Conservation (phyloP, 2,888 invertebrate species). For the Apamea anceps region DNA sequence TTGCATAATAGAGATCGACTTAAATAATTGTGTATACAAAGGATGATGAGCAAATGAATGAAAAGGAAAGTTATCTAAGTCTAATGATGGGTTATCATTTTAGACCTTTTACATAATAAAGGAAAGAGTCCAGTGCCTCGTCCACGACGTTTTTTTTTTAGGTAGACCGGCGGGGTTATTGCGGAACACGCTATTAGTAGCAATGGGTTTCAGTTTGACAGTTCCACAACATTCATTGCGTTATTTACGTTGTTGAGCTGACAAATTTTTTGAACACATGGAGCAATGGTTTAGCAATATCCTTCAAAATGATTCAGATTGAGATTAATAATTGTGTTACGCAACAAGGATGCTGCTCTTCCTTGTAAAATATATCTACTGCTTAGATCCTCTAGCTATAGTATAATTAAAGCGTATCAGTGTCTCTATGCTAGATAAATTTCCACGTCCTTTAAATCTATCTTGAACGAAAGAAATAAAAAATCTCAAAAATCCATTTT, state of each 20-base stretch:
- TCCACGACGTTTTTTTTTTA: neutral
- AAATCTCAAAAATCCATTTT: too few species aligned
- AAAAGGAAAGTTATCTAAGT: constrained; percentile 14
- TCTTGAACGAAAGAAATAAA: neutral
- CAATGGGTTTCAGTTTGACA: neutral
- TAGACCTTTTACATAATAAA: neutral
- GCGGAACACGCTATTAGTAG: neutral
- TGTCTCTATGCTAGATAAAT: neutral
- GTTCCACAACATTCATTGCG: neutral
- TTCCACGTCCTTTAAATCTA: neutral
- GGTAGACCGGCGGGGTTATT: neutral
- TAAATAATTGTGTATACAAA: constrained; percentile 17
- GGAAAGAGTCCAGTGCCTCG: neutral
- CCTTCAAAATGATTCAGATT: neutral
- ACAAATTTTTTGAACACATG: neutral
- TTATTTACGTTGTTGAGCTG: neutral
- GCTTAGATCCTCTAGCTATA: neutral
- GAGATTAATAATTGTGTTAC: too few species aligned
- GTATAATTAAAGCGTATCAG: neutral
- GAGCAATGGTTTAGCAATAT: neutral
- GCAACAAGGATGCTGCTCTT: neutral
- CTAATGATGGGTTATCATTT: neutral
- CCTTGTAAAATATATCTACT: neutral
- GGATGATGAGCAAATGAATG: constrained; percentile 35
- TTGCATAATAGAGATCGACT: constrained; percentile 41